Evolutionary conservation across 2,113 vertebrate genomes (phyloP), one percentile per base, ranked within the genome.

Genomic region (Dromaius novaehollandiae): DNA sequence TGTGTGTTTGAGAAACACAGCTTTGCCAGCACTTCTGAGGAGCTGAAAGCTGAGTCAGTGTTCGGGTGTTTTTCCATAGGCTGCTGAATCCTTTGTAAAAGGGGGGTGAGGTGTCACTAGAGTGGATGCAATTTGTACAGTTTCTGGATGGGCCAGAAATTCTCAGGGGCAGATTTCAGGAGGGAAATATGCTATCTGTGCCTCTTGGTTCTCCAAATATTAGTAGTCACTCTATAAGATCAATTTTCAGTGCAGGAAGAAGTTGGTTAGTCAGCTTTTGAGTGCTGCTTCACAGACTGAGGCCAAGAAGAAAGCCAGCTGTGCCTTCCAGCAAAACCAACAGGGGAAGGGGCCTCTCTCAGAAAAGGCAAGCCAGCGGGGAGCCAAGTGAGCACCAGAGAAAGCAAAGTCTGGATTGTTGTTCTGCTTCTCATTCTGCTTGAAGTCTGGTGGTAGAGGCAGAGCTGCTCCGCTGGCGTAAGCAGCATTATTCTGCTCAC

Each of bases 261-360:
- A 61, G 24, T 20, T 84, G 46, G 34, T 64, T 83, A 48, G 34
- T 80, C 40, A 24, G 51, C 32, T 92, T 84, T 32, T 44, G 51
- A 78, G 65, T 46, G 36, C 44, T 87, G 61, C 21, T 90, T 83
- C 5, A 7, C 24, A 88, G 50, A 42, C 34, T 48, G 36, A 77
- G 68, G 40, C 70, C 8, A 53, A 65, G 34, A 21, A 53, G 70
- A 65, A 85, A 58, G 3, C 3, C 0, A 0, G 46, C 40, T 70
- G 34, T 42, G 40, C n/a, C 30, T 89, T 90, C 30, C 50, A 90
- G 69, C 16, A 94, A 78, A 77, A 90, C 64, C 76, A 91, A 13
- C 3, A 71, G n/a, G 56, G 83, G 25, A 82, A 89, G 79, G 48
- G 20, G 3, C 11, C 11, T 75, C 34, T 78, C 36, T 86, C 60